Evolutionary conservation across 1,140 invertebrate species (phyloP), one percentile per base, ranked within the genome.

Genomic region (Archivesica marissinica): DNA sequence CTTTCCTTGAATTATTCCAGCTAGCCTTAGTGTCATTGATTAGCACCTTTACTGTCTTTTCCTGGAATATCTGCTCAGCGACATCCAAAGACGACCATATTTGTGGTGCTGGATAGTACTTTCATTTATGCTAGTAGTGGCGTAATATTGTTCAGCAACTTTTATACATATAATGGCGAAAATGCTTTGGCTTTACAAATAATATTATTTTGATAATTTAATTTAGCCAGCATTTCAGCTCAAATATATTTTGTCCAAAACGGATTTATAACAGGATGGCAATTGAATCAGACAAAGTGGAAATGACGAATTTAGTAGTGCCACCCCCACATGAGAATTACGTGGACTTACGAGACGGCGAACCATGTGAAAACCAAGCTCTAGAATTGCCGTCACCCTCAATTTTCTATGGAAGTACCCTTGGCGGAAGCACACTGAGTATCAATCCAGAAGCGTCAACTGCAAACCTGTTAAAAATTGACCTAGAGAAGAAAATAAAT

Each of bases 401-500:
- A 28, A 82, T 44, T 39, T 84, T 85, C 0, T 86, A 86, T 39
- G 87, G 87, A 33, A 88, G 87, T 77, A 88, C 84, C 1, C 56
- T 78, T 9, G 76, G 76, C 38, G 78, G 78, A 59, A 89, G 88
- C 61, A 86, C 81, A 2, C 72, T 90, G 35, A 88, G 86, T 56
- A 88, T 90, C 0, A 86, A 86, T 28, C 88, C 87, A 0, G 88
- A 87, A 13, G 86, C 89, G 0, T 90, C 89, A 2, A 91, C 90
- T 0, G 89, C 86, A 2, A 91, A 91, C 41, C 79, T 91, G 25
- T 82, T 91, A 30, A 76, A 68, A 28, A 91, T 91, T 25, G 90
- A 91, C 52, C 83, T 91, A 13, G 89, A 91, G 59, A 86, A 86
- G 76, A 89, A 90, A 52, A 78, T 91, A 17, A 88, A 77, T 61